phyloP scores from a whole-genome alignment of 2,888 invertebrate species.

The Dynastes hyllus region DNA sequence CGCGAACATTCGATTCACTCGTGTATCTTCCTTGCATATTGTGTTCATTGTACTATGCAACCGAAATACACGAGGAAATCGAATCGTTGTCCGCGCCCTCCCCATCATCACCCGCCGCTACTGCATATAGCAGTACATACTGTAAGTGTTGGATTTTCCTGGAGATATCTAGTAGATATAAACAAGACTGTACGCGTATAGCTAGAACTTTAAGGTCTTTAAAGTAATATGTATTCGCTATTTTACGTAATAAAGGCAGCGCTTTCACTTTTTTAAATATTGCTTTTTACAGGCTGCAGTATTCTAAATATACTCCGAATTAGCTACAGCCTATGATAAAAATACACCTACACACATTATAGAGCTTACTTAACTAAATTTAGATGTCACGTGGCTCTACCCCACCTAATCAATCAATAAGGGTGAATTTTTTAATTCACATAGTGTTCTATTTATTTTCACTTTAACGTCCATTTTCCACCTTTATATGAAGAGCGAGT shows the following conservation, averaged over 20 bases:
- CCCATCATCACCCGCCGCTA: too few species aligned
- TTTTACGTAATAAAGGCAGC: not conserved
- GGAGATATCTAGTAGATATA: too few species aligned
- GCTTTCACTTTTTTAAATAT: not conserved
- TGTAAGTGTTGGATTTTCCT: too few species aligned
- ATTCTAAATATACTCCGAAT: not conserved
- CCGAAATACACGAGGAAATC: too few species aligned
- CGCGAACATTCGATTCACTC: too few species aligned
- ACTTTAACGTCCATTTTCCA: constrained; percentile 25
- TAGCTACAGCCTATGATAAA: not conserved
- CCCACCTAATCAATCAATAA: constrained; percentile 33
- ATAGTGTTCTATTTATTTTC: constrained; percentile 12
- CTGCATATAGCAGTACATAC: too few species aligned
- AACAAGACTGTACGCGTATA: too few species aligned
- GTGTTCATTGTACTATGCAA: too few species aligned
- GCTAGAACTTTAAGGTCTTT: too few species aligned
- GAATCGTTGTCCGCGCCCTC: too few species aligned
- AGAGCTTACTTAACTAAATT: constrained; percentile 28
- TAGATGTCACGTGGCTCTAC: constrained; percentile 28
- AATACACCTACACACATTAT: not conserved
- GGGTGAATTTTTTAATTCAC: constrained; percentile 9
- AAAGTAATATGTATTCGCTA: too few species aligned
- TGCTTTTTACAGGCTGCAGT: not conserved
- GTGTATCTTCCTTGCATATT: too few species aligned
- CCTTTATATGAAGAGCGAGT: not conserved